Conservation (phyloP, 2,113 vertebrate species). For the Gymnarchus niloticus region DNA sequence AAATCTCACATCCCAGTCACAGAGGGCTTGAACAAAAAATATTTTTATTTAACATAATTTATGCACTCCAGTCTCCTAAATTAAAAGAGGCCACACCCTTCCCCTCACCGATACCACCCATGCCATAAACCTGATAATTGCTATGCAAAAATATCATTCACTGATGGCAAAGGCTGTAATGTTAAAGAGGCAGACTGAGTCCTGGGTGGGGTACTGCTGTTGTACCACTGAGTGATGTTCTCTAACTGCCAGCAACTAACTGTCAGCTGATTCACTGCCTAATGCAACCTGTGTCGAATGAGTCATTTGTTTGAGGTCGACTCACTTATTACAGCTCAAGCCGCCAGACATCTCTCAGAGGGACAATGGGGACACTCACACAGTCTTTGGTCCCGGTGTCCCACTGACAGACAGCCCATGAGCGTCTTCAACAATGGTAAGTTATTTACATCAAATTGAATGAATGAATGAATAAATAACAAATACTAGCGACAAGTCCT, state of each 20-base stretch:
- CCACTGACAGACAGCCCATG: background rate
- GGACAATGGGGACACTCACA: background rate
- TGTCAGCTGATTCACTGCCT: background rate
- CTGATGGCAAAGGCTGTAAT: background rate
- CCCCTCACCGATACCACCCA: background rate
- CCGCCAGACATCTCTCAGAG: background rate
- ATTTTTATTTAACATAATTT: constrained; percentile 9
- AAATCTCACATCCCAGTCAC: constrained; percentile 14
- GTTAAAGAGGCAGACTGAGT: background rate
- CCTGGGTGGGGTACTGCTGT: background rate
- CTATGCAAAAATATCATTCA: background rate
- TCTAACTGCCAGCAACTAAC: background rate
- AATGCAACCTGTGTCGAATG: background rate
- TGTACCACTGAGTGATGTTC: background rate
- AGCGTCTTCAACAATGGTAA: background rate
- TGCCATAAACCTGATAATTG: background rate
- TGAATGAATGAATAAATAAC: background rate
- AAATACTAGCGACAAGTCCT: background rate
- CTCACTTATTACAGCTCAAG: background rate
- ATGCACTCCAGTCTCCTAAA: constrained; percentile 8
- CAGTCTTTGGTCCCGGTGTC: no score
- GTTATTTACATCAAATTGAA: background rate
- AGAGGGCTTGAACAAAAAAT: constrained; percentile 17
- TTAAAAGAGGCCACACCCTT: background rate
- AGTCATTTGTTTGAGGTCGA: background rate